Percentiles rank a stretch among this genome's conserved stretches.
Conservation (phyloP, 2,888 invertebrate species). For the Nephrotoma appendiculata region DNA sequence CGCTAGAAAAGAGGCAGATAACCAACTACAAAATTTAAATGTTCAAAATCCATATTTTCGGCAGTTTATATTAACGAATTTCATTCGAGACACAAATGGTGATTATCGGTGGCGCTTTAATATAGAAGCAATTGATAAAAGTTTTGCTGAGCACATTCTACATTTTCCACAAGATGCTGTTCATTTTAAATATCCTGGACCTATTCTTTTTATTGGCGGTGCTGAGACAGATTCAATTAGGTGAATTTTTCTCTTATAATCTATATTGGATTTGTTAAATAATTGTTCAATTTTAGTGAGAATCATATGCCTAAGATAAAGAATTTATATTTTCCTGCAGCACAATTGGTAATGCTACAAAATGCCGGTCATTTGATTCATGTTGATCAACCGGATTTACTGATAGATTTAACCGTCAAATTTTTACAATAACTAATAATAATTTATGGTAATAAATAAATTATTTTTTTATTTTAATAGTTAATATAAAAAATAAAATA, state of each 20-base stretch:
- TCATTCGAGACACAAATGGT: constrained; percentile 24
- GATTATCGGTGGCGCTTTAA: constrained; percentile 67
- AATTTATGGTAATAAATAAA: no score
- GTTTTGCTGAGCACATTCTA: constrained; percentile 47
- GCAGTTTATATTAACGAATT: constrained; percentile 74
- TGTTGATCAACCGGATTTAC: constrained; percentile 54
- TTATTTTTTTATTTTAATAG: no score
- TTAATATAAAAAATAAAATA: no score
- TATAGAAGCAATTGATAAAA: constrained; percentile 51
- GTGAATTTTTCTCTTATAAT: constrained; percentile 32
- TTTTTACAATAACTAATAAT: neutral
- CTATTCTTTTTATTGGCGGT: constrained; percentile 74
- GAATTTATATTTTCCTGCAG: constrained; percentile 51
- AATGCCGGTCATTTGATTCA: constrained; percentile 87
- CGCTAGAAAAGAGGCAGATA: constrained; percentile 51
- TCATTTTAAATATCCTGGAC: constrained; percentile 43
- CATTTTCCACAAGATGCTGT: constrained; percentile 38
- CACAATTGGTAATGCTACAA: constrained; percentile 46
- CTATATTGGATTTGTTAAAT: neutral
- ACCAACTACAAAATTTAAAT: constrained; percentile 39
- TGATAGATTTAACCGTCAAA: constrained; percentile 31
- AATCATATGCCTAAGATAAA: constrained; percentile 46
- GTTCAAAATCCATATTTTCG: constrained; percentile 44
- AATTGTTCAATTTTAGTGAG: constrained; percentile 21
- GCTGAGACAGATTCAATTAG: constrained; percentile 66